Conservation (phyloP, 2,888 invertebrate species). For the Leucophenga maculata region DNA sequence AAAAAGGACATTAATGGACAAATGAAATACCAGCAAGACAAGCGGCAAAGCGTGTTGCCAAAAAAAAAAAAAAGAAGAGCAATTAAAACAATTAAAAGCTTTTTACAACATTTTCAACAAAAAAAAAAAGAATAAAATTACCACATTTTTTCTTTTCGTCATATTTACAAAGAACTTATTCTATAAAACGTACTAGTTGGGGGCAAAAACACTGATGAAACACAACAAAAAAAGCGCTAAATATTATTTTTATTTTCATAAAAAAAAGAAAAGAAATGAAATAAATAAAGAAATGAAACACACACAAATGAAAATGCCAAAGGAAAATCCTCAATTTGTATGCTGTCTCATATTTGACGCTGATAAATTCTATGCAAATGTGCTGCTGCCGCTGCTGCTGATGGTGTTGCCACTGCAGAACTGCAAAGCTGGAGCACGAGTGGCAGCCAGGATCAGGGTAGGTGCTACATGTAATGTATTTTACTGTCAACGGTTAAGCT, state of each 20-base stretch:
- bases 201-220: background rate
- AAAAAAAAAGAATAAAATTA: conserved; percentile 14
- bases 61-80: conserved; percentile 36
- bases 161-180: conserved; percentile 16
- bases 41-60: background rate
- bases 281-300: conserved; percentile 39
- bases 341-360: conserved; percentile 59
- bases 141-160: background rate
- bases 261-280: conserved; percentile 39
- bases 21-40: background rate
- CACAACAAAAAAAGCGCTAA: conserved; percentile 14
- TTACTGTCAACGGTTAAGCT: conserved; percentile 15
- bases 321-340: conserved; percentile 65
- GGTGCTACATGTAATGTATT: conserved; percentile 6
- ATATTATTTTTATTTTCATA: conserved; percentile 23
- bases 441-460: background rate
- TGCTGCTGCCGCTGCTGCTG: too few relatives aligned
- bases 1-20: conserved; percentile 22
- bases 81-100: conserved; percentile 61
- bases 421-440: background rate
- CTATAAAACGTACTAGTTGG: background rate
- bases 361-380: conserved; percentile 28
- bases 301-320: conserved; percentile 47
- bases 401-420: too few relatives aligned
- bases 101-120: conserved; percentile 18